Base-by-base conservation (phyloP, 2,888 invertebrate genomes). In the Stegana nigrithorax region DNA sequence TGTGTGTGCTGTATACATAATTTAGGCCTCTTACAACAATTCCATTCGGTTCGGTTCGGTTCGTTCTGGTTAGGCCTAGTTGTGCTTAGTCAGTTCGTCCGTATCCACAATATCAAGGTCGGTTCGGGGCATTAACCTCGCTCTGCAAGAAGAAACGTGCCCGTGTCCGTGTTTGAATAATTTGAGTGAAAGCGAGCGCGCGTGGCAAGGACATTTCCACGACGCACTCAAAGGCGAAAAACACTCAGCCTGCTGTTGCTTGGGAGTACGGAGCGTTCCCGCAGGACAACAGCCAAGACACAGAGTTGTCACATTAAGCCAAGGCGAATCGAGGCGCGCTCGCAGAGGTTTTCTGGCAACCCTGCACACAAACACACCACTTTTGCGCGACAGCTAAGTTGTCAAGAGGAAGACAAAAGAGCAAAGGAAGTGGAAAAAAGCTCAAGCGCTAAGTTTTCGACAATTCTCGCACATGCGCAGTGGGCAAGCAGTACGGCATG, bases 51-150 rank as follows among this genome's bases (percentile, higher is more conserved):
- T 12, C 67, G 72, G 76, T 59, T 17, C 42, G n/a, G 14, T 4
- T 12, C 7, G 12, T 7, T 4, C 42, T 12, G 10, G 14, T n/a
- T 6, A 36, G 5, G 14, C 14, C 1, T 29, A 10, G 6, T 29
- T 39, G 39, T 39, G 39, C 14, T 5, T n/a, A 12, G 50, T 25
- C 50, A 14, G 23, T 51, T 23, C 12, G 25, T 25, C 26, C 14
- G 19, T 47, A 47, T 25, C 59, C 75, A 73, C 65, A 68, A 70
- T 68, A 71, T 73, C 82, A 83, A 83, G 83, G 82, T 82, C 83
- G 83, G 80, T 74, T 80, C 78, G 83, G 84, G 82, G 73, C 81
- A 81, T 74, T 81, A 78, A 83, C 83, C 84, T 78, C 71, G 69
- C 60, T n/a, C 39, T 76, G 74, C 64, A 55, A 55, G 53, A 10